Percentiles rank a stretch among this genome's conserved stretches.
phyloP scores from a whole-genome alignment of 2,888 invertebrate species.

The Ochlodes sylvanus region DNA sequence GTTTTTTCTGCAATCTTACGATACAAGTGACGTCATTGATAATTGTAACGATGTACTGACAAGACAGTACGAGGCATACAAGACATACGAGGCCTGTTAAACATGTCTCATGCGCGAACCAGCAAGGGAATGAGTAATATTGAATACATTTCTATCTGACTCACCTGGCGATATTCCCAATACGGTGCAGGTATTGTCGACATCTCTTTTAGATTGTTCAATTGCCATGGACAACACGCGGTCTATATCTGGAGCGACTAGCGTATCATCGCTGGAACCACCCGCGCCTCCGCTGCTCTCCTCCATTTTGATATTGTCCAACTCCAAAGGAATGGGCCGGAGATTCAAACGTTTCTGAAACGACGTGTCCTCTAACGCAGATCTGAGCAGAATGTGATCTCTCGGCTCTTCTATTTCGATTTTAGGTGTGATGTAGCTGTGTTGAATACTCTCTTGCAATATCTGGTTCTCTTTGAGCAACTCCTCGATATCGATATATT shows the following conservation, averaged over 20 bases:
- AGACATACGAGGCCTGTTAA: constrained; percentile 34
- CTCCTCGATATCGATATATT: constrained; percentile 86
- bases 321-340: constrained; percentile 89
- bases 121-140: constrained; percentile 40
- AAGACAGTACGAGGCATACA: constrained; percentile 10
- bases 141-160: constrained; percentile 57
- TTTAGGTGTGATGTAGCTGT: constrained; percentile 80
- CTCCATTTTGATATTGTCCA: constrained; percentile 88
- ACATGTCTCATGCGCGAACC: constrained; percentile 37
- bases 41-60: constrained; percentile 46
- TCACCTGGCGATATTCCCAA: constrained; percentile 95
- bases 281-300: constrained; percentile 83
- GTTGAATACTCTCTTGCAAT: constrained; percentile 76
- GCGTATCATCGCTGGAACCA: constrained; percentile 74
- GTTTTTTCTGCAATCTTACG: constrained; percentile 60
- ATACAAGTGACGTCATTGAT: constrained; percentile 69
- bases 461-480: constrained; percentile 85
- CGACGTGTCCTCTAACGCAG: constrained; percentile 93
- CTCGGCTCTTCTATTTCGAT: constrained; percentile 84
- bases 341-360: constrained; percentile 94
- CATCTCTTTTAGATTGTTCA: constrained; percentile 94
- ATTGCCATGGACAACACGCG: constrained; percentile 93
- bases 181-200: constrained; percentile 92
- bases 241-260: constrained; percentile 91
- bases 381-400: constrained; percentile 91